These are phyloP conservation scores for Hymenopus coronatus DNA, from an alignment of 2,888 invertebrate genomes.

Conservation along the genomic window DNA sequence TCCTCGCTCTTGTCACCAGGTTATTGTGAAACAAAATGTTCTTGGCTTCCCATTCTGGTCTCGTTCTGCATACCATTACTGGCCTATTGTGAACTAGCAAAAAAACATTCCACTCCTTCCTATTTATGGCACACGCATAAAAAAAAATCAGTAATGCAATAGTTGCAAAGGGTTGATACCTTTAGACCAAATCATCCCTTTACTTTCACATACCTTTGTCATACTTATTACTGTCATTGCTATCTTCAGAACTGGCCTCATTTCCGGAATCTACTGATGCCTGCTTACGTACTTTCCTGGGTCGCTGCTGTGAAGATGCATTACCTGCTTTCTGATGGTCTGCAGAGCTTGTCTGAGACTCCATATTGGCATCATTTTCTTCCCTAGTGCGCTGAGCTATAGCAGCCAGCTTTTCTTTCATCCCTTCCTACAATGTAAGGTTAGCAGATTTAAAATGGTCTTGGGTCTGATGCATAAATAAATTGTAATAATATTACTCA, in stretches of 20 bases:
- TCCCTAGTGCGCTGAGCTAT: conserved; percentile 44
- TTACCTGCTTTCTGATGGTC: conserved; percentile 17
- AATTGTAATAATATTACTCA: too few species aligned
- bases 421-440: conserved; percentile 64
- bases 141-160: too few species aligned
- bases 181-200: too few species aligned
- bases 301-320: conserved; percentile 39
- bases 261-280: conserved; percentile 81
- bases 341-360: neutral
- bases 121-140: too few species aligned
- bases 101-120: too few species aligned
- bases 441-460: neutral
- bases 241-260: conserved; percentile 91
- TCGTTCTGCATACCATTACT: too few species aligned
- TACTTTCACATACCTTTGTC: conserved; percentile 46
- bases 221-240: conserved; percentile 81
- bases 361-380: conserved; percentile 42
- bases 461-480: neutral
- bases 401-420: conserved; percentile 77
- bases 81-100: too few species aligned
- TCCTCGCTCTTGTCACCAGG: too few species aligned
- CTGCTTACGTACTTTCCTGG: conserved; percentile 59
- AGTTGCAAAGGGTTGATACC: too few species aligned
- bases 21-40: too few species aligned
- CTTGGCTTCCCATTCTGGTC: too few species aligned